Base-by-base conservation (phyloP, 53 echinoderm and acorn worm genomes). In the Henricia sp. region DNA sequence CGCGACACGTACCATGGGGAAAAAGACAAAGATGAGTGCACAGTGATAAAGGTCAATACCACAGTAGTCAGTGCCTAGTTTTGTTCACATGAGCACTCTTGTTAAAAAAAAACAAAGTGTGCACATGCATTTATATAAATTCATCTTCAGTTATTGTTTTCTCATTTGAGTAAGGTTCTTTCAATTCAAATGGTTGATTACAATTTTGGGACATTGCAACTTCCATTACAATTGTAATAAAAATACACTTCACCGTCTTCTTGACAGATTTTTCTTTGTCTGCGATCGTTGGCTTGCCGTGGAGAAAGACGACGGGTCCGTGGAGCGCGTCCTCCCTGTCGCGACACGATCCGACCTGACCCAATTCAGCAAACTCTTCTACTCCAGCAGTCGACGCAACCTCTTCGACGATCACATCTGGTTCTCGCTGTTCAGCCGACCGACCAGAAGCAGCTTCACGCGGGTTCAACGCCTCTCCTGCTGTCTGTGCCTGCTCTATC, bases 251-350 rank as follows among this genome's bases (percentile, higher is more conserved):
- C 26, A 29, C 30, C 63, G 60, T 14, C 38, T 21, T 65, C 32
- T 14, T 64, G 29, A 66, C 52, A 92, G 93, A 69, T 92, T 74
- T 68, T 92, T 73, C 80, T 92, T 92, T 73, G 71, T 92, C 27
- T 92, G 93, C 55, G 93, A 92, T 27, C 84, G 83, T 27, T 92
- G 93, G 93, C 71, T 92, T 1, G 93, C 93, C 11, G 93, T 92
- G 13, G 93, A 92, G 74, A 82, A 89, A 36, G 93, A 90, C 12
- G 93, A 92, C 34, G 93, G 93, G n/a, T 60, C 85, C 1, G 70
- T 92, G n/a, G 89, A 92, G 51, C 88, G 93, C 24, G 71, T 90
- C 16, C 17, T 92, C 20, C 90, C 90, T 17, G 90, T 92, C 1
- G 93, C 93, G 34, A 82, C 74, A 34, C 86, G 86, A 41, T 71